phyloP scores from a whole-genome alignment of 2,797 vertebrate species.

The Bucorvus abyssinicus region DNA sequence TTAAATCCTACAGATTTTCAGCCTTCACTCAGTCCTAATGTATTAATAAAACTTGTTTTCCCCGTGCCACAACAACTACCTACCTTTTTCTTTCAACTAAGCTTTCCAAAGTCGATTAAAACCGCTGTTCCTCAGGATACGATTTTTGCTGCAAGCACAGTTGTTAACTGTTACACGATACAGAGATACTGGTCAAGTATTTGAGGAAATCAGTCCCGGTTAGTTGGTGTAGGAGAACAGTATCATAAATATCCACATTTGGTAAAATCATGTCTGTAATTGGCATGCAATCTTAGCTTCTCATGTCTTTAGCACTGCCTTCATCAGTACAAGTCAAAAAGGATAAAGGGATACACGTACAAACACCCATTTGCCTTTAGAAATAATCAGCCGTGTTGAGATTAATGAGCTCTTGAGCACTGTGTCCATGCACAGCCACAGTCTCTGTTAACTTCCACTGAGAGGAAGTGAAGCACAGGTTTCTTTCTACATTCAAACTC shows the following conservation, averaged over 20 bases:
- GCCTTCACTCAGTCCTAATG: background rate
- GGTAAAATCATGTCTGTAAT: background rate
- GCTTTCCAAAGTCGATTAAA: background rate
- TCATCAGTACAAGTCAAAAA: background rate
- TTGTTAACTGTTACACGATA: background rate
- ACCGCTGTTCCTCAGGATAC: background rate
- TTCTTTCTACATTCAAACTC: background rate
- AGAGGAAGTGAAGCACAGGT: background rate
- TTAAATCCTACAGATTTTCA: background rate
- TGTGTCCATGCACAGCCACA: too few species aligned
- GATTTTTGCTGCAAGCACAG: background rate
- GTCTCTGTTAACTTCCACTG: background rate
- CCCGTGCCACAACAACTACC: background rate
- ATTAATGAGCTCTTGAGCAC: background rate
- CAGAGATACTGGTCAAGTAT: background rate
- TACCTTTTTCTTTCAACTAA: background rate
- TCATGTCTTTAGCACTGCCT: background rate
- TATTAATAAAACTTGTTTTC: background rate
- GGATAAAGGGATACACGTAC: background rate
- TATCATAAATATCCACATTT: background rate
- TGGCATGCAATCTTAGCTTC: background rate
- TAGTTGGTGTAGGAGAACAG: background rate
- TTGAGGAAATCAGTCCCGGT: background rate
- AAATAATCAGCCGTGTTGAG: background rate
- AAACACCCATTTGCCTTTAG: background rate